Conservation (phyloP, 2,797 vertebrate species). For the Artibeus lituratus region DNA sequence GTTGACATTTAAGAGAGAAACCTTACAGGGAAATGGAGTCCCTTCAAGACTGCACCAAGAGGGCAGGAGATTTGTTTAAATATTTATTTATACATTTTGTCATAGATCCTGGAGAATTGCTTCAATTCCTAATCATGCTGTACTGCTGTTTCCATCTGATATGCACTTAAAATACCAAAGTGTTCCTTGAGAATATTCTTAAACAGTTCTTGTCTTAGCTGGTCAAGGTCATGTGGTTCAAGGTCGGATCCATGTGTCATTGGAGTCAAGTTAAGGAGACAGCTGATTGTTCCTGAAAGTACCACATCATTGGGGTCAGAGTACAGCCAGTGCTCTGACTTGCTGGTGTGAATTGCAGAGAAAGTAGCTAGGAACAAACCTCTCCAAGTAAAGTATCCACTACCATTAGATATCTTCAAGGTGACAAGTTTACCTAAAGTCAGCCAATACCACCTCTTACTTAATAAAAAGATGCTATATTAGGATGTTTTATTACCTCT, state of each 20-base stretch:
- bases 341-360: background rate
- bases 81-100: background rate
- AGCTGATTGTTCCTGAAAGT: background rate
- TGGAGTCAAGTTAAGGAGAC: background rate
- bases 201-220: background rate
- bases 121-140: background rate
- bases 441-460: background rate
- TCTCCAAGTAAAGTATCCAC: background rate
- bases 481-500: background rate
- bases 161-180: background rate
- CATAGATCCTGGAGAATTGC: background rate
- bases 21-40: background rate
- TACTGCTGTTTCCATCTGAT: background rate
- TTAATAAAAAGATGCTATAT: background rate
- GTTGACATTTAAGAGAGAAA: background rate
- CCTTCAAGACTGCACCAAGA: background rate
- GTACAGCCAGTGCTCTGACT: background rate
- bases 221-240: background rate
- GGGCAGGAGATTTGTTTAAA: background rate
- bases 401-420: background rate
- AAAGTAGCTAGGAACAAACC: background rate
- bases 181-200: background rate
- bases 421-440: background rate
- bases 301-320: background rate
- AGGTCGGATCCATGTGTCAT: background rate